phyloP scores from a whole-genome alignment of 1,140 invertebrate genomes.

The Lasioglossum albipes region DNA sequence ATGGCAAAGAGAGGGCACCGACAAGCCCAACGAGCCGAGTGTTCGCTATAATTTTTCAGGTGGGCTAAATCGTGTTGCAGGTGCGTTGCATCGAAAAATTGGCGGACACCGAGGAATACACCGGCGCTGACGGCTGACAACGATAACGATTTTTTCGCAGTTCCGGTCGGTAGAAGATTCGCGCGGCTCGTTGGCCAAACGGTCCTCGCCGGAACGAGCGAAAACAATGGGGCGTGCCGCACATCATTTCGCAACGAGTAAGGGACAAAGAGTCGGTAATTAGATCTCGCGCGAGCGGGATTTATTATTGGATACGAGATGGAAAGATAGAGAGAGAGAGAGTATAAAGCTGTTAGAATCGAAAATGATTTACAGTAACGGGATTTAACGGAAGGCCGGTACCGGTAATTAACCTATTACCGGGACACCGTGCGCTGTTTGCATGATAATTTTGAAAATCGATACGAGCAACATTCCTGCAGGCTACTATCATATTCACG shows the following conservation, averaged over 20 bases:
- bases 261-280: conserved; percentile 27
- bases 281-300: conserved; percentile 1
- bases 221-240: background rate
- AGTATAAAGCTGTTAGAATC: conserved; percentile 7
- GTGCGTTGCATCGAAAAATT: too few relatives aligned
- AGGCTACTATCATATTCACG: conserved; percentile 16
- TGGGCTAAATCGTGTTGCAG: too few relatives aligned
- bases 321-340: too few relatives aligned
- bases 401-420: conserved; percentile 43
- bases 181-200: background rate
- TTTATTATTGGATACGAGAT: conserved; percentile 1
- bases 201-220: background rate
- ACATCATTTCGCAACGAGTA: background rate
- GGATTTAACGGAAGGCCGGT: conserved; percentile 23
- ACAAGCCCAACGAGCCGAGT: too few relatives aligned
- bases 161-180: background rate
- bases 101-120: too few relatives aligned
- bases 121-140: too few relatives aligned
- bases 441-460: conserved; percentile 50
- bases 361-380: conserved; percentile 41
- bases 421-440: conserved; percentile 2
- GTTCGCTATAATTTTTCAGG: too few relatives aligned
- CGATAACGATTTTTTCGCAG: background rate
- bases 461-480: conserved; percentile 34
- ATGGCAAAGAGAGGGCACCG: too few relatives aligned